These are phyloP conservation scores for Drosophila insularis DNA, from an alignment of 1,140 invertebrate species.

Conservation along the genomic window DNA sequence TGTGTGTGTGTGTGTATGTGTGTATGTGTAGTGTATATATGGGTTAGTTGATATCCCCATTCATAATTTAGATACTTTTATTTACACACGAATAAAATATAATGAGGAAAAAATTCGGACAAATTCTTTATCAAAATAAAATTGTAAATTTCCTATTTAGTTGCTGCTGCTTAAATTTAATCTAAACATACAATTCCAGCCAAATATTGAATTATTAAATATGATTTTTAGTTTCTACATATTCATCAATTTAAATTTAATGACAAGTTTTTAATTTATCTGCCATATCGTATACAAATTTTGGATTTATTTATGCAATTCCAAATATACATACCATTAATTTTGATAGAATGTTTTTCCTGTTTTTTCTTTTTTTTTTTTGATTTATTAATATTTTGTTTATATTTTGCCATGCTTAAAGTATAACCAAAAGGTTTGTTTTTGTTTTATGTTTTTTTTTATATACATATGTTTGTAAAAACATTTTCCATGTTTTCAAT, in stretches of 20 bases:
- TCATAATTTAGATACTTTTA: constrained; percentile 37
- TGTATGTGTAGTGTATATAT: constrained; percentile 15
- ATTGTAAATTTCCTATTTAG: constrained; percentile 50
- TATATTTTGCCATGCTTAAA: constrained; percentile 39
- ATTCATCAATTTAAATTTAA: constrained; percentile 33
- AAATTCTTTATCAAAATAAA: constrained; percentile 47
- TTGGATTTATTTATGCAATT: constrained; percentile 55
- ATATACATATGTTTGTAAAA: constrained; percentile 8
- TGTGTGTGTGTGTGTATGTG: constrained; percentile 27
- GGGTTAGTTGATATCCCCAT: constrained; percentile 22
- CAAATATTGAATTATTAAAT: constrained; percentile 33
- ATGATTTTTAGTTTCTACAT: constrained; percentile 35
- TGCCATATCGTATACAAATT: constrained; percentile 71
- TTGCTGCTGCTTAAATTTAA: constrained; percentile 10
- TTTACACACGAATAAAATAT: constrained; percentile 55
- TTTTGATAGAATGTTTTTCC: constrained; percentile 34
- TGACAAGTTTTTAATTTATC: constrained; percentile 33
- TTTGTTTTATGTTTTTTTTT: neutral
- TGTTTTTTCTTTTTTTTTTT: constrained; percentile 30
- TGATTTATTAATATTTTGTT: constrained; percentile 25
- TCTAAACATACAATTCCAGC: constrained; percentile 33
- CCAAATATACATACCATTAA: constrained; percentile 18
- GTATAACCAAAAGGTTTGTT: constrained; percentile 58
- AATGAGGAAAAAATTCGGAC: neutral
- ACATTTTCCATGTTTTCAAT: neutral